phyloP scores from a whole-genome alignment of 2,113 vertebrate genomes.

The Elachura formosa region DNA sequence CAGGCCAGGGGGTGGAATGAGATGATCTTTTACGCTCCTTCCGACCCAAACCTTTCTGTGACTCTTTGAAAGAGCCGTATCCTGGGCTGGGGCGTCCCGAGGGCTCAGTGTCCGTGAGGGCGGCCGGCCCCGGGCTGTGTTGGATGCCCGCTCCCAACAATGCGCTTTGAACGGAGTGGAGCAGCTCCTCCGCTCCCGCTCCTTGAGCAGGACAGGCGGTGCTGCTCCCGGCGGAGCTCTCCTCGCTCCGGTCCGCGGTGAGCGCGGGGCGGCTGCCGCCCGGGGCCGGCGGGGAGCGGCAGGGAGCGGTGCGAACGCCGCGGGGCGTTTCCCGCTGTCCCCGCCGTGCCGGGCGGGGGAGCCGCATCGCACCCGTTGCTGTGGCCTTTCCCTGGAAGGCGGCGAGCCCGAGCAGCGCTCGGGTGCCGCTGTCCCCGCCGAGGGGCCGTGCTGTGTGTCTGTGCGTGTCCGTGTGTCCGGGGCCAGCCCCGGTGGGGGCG shows the following conservation, averaged over 20 bases:
- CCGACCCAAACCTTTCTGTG: not conserved
- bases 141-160: not conserved
- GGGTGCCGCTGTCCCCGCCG: not conserved
- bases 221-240: not conserved
- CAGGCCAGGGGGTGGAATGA: not conserved
- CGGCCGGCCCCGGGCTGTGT: not conserved
- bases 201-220: not conserved
- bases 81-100: rapidly evolving
- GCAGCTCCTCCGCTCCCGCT: not conserved
- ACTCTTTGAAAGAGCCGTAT: not conserved
- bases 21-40: not conserved
- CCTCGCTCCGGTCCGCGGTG: rapidly evolving
- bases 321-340: not conserved
- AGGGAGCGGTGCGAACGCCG: not conserved
- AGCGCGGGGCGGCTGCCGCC: not conserved
- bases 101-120: not conserved
- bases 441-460: not conserved
- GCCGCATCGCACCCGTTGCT: not conserved
- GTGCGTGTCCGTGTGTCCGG: not conserved
- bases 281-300: not conserved
- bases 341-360: not conserved
- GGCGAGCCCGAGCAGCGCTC: not conserved
- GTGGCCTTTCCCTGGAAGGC: not conserved
- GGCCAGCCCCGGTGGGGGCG: not conserved
- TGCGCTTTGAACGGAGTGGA: not conserved